phyloP scores from a whole-genome alignment of 92 coral and sea anemone species.

The Umimayanthus kanabou region DNA sequence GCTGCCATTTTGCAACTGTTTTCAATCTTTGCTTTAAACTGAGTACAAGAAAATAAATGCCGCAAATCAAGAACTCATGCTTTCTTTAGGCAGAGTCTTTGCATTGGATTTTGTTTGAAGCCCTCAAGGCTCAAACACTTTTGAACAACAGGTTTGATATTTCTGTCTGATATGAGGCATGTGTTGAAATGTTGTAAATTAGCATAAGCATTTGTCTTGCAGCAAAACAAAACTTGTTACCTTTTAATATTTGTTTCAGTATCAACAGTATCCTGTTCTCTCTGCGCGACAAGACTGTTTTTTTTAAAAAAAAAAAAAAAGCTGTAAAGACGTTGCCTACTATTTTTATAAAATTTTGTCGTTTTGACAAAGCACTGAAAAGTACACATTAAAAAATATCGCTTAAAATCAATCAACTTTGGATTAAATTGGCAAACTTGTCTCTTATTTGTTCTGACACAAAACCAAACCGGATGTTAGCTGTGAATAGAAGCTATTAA shows the following conservation, averaged over 20 bases:
- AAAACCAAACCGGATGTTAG: no score
- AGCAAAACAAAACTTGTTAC: no score
- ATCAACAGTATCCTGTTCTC: not conserved
- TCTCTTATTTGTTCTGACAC: not conserved
- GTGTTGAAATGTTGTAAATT: not conserved
- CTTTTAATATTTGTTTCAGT: no score
- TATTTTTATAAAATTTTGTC: not conserved
- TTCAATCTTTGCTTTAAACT: not conserved
- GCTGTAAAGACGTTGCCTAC: not conserved
- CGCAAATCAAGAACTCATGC: not conserved
- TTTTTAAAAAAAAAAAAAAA: no score
- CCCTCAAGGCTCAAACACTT: not conserved
- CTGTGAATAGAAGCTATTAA: not conserved
- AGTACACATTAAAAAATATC: not conserved
- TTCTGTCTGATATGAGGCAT: not conserved
- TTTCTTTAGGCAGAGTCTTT: not conserved
- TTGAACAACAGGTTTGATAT: not conserved
- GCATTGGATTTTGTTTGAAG: not conserved
- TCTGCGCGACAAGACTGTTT: not conserved
- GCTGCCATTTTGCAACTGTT: constrained; percentile 4
- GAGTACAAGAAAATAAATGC: not conserved
- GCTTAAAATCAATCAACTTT: no score
- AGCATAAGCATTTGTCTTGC: not conserved
- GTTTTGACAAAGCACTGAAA: not conserved
- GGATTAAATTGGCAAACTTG: not conserved